phyloP scores from a whole-genome alignment of 2,888 invertebrate species.

The Lydus trimaculatus region DNA sequence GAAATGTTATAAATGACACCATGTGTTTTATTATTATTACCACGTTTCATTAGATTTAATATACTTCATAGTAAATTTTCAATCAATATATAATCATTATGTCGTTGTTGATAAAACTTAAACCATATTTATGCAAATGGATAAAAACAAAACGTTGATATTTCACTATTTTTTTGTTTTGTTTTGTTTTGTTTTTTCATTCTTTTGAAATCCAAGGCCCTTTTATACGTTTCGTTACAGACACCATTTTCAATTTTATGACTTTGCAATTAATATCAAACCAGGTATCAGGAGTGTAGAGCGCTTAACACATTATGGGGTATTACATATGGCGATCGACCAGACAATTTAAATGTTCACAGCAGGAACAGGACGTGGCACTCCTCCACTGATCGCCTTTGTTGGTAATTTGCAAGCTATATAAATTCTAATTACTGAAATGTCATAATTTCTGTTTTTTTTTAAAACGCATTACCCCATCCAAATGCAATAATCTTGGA shows the following conservation, averaged over 20 bases:
- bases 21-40: neutral
- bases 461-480: constrained; percentile 12
- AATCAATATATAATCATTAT: constrained; percentile 1
- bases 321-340: constrained; percentile 29
- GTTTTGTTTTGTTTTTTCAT: too few species aligned
- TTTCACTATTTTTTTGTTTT: neutral
- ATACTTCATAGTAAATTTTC: neutral
- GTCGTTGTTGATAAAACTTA: constrained; percentile 3
- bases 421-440: constrained; percentile 43
- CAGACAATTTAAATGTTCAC: constrained; percentile 20
- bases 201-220: constrained; percentile 19
- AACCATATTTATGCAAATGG: neutral
- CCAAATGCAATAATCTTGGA: constrained; percentile 31
- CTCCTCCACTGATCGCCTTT: constrained; percentile 25
- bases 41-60: neutral
- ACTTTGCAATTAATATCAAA: constrained; percentile 34
- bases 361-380: constrained; percentile 10
- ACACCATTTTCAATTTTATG: constrained; percentile 33
- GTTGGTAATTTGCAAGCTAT: constrained; percentile 37
- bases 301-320: constrained; percentile 36
- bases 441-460: constrained; percentile 41
- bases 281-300: constrained; percentile 34
- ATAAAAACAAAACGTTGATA: neutral
- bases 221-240: constrained; percentile 20
- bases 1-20: constrained; percentile 4